Evolutionary conservation across 2,888 invertebrate genomes (phyloP), one percentile per base, ranked within the genome.

Genomic region (Aporophyla nigra): DNA sequence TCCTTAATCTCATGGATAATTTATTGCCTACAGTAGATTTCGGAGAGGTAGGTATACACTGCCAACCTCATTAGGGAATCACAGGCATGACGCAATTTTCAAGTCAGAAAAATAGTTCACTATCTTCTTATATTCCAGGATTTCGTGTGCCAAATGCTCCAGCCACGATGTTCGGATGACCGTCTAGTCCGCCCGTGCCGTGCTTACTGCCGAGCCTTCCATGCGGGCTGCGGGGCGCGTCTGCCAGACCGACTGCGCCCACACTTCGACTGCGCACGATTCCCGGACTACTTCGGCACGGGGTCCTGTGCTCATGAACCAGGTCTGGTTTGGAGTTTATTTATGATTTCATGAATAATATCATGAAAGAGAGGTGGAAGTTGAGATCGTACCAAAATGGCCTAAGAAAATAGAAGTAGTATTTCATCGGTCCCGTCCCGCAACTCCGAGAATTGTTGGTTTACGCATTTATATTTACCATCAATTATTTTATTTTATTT

Each of bases 141-240:
- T 90, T 99, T 99, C 91, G 97, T 99, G 10, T 99, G 99, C 90
- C 98, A 98, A 90, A 97, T 98, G 80, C 95, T 99, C 65, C 99
- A 99, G 92, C 99, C 99, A 0, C 97, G 98, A 0, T 99, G 99
- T 91, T 92, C 94, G 0, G 97, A 95, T 68, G 97, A 97, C 68
- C 97, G 97, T 46, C 94, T 98, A 76, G 96, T 98, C 77, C 96
- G 98, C 24, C 98, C 98, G 0, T 99, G 99, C 88, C 97, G 98
- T 53, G 98, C 98, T 85, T 99, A 98, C 93, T 99, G 99, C 93
- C 97, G 98, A 80, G 98, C 98, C 71, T 99, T 99, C 92, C 98
- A 98, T 97, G 97, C 97, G 5, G 98, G 98, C 33, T 99, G 99
- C 93, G 98, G 98, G 0, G 97, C 97, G 82, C 97, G 99, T 0